Conservation (phyloP, 1,140 invertebrate species). For the Sinella curviseta region DNA sequence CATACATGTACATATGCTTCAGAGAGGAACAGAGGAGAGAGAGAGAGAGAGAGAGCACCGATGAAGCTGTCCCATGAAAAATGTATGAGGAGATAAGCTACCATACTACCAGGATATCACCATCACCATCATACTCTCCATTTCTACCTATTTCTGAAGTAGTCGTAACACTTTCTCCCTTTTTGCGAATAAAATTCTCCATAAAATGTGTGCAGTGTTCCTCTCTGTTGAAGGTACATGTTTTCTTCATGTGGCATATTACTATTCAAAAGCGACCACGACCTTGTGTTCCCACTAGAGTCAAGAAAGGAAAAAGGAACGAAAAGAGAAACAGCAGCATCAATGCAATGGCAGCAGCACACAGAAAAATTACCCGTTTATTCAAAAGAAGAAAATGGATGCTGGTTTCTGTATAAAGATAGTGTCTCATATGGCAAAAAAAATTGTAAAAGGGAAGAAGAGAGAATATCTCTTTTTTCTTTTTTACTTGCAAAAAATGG, state of each 20-base stretch:
- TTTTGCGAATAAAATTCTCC: neutral
- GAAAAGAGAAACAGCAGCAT: neutral
- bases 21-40: too few species aligned
- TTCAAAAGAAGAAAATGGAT: neutral
- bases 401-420: too few species aligned
- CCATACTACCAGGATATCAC: neutral
- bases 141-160: neutral
- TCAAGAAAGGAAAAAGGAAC: neutral
- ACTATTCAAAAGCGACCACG: neutral
- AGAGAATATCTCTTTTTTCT: neutral
- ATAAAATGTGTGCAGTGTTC: neutral
- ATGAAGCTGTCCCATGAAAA: conserved; percentile 15
- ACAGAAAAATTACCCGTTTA: neutral
- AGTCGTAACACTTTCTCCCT: neutral
- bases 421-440: neutral
- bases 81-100: conserved; percentile 20
- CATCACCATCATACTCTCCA: neutral
- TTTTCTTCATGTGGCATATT: too few species aligned
- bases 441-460: neutral
- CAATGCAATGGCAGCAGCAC: too few species aligned
- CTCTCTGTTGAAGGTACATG: neutral
- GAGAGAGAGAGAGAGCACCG: neutral
- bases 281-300: conserved; percentile 15
- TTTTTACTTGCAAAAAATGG: neutral
- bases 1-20: too few species aligned